Evolutionary conservation across 2,888 invertebrate species (phyloP), one percentile per base, ranked within the genome.

Genomic region (Panopea generosa): DNA sequence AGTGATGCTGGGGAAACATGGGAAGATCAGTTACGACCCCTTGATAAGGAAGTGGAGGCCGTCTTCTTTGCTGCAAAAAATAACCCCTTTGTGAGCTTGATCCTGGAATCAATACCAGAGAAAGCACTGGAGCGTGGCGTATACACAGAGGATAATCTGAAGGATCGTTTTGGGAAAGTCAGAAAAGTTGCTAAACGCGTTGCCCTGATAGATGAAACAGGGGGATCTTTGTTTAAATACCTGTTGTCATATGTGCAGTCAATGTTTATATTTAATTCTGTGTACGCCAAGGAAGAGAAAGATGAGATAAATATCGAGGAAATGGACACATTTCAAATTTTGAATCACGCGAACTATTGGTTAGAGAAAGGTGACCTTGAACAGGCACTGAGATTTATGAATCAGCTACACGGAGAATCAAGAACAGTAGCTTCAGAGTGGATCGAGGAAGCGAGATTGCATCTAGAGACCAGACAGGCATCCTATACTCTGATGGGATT

Each of bases 211-310:
- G 97, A 97, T 0, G 96, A 96, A 69, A 91, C 95, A 18, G 98
- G 98, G n/a, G 97, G 96, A n/a, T 94, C 95, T 0, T 93, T 98
- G 53, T 83, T 91, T 73, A 89, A 87, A 50, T 97, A 97, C 93
- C 93, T 98, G 85, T 93, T 98, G 16, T 98, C 98, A 1, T 98
- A 96, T 94, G 90, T 99, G 47, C 98, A 98, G 92, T 97, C 97
- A n/a, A 93, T 96, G 82, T 93, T 99, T 69, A 94, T 93, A 33
- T 85, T 93, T 66, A 91, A 92, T 60, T 75, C 90, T 62, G 95
- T 95, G 72, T 81, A 86, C 65, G 94, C 95, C 20, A 93, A 94
- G 69, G 43, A 65, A 0, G 84, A 84, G 16, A 66, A 72, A 4
- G 89, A 87, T 11, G 80, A 84, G 38, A 76, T 90, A 3, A 85